Conservation (phyloP, 2,888 invertebrate species). For the Cephus runcator region DNA sequence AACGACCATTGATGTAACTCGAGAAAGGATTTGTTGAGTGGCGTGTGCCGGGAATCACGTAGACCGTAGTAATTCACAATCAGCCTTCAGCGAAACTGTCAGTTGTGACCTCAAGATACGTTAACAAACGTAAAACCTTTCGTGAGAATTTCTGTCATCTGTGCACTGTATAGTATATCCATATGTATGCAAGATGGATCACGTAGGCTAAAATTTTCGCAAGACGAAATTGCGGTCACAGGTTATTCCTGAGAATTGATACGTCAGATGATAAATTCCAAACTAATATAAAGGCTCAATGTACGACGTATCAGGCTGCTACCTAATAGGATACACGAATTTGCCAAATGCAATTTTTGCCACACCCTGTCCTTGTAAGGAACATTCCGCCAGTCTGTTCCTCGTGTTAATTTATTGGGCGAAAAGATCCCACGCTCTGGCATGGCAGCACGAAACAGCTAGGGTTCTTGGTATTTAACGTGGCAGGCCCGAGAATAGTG, state of each 20-base stretch:
- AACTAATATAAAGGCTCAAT: background rate
- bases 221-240: background rate
- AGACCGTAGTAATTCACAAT: conserved; percentile 20
- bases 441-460: background rate
- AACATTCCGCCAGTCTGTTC: background rate
- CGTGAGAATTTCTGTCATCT: background rate
- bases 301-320: background rate
- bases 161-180: background rate
- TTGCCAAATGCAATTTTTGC: conserved; percentile 11
- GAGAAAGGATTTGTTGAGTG: background rate
- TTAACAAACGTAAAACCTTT: background rate
- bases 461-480: background rate
- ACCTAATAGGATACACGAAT: background rate
- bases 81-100: conserved; percentile 14
- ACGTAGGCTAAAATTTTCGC: background rate
- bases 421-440: conserved; percentile 1
- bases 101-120: background rate
- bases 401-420: conserved; percentile 21
- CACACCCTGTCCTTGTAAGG: conserved; percentile 8
- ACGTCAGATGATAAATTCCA: background rate
- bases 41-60: conserved; percentile 20
- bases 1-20: background rate
- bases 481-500: background rate
- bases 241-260: background rate
- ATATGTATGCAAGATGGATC: background rate